phyloP scores from a whole-genome alignment of 2,113 vertebrate genomes.

The Daboia siamensis region DNA sequence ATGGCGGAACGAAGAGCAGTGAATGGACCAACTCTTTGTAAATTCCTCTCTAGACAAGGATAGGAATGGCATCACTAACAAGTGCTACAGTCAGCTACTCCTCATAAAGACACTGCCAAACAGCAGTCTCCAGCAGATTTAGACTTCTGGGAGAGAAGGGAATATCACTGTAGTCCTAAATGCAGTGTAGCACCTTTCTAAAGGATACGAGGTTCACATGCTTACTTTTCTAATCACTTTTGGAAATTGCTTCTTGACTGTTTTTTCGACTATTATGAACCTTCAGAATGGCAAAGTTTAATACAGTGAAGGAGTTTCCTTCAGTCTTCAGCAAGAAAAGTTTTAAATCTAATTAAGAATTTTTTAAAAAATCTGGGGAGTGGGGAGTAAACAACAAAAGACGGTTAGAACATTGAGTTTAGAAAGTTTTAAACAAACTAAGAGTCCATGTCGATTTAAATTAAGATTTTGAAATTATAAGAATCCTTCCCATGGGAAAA shows the following conservation, averaged over 20 bases:
- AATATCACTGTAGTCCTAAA: background rate
- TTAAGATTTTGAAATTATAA: background rate
- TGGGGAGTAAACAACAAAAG: background rate
- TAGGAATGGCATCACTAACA: background rate
- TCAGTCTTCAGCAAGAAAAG: background rate
- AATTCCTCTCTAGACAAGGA: background rate
- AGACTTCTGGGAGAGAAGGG: background rate
- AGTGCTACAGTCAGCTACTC: background rate
- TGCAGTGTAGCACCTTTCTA: background rate
- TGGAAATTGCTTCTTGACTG: background rate
- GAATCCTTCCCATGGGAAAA: background rate
- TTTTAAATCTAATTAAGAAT: background rate
- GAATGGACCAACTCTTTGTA: background rate
- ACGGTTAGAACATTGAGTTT: background rate
- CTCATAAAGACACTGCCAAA: background rate
- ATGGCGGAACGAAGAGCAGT: background rate
- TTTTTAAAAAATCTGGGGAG: background rate
- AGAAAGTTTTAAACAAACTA: background rate
- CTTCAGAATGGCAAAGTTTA: background rate
- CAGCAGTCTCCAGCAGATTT: background rate
- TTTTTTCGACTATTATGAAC: background rate
- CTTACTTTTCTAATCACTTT: background rate
- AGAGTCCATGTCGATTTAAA: background rate
- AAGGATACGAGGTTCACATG: background rate
- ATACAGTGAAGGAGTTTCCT: background rate